Evolutionary conservation across 2,797 vertebrate genomes (phyloP).

Genomic region (Orestias chungarensis): DNA sequence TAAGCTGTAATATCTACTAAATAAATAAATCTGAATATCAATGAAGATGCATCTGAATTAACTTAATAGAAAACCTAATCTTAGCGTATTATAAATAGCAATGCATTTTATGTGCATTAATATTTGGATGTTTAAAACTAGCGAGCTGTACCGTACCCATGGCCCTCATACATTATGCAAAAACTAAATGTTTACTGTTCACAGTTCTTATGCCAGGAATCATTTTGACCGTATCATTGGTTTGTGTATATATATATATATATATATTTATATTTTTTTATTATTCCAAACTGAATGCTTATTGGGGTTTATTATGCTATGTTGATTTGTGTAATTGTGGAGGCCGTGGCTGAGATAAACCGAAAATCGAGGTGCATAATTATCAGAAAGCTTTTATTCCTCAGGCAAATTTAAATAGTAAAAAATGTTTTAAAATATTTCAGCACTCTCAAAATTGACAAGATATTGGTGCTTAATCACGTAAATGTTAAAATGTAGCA

Average conservation of each 20-base stretch:
- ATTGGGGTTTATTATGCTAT: no score
- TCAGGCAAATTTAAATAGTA: no score
- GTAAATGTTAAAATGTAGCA: no score
- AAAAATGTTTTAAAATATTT: no score
- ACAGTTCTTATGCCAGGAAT: neutral
- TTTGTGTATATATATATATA: no score
- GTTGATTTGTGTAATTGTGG: neutral
- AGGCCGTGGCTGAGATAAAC: neutral
- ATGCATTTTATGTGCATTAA: no score
- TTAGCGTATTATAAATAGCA: no score
- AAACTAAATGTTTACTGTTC: neutral
- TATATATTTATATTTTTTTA: neutral
- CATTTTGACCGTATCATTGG: neutral
- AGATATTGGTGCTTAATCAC: no score
- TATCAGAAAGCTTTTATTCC: no score
- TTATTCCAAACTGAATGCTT: neutral
- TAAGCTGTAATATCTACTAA: neutral
- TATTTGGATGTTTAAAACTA: neutral
- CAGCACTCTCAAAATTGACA: no score
- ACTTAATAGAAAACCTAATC: neutral
- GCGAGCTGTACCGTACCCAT: neutral
- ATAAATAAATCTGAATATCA: neutral
- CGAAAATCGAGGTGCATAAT: no score
- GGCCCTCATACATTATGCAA: neutral
- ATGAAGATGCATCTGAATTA: neutral